Evolutionary conservation across 2,113 vertebrate species (phyloP).

Genomic region (Ondatra zibethicus): DNA sequence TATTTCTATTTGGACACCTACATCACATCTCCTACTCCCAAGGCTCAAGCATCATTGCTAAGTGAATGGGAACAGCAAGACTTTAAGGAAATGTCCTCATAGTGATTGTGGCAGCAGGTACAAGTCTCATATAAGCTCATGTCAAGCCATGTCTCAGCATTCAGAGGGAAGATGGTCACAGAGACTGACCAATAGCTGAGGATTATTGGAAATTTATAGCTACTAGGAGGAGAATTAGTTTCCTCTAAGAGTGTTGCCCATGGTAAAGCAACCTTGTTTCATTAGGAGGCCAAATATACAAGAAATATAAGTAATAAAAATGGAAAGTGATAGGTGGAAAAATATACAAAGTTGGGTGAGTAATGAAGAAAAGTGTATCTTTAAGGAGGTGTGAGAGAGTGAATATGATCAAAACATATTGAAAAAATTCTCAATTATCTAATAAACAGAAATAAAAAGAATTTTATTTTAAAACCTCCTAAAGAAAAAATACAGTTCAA

Average conservation of each 20-base stretch:
- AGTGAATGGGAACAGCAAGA: background rate
- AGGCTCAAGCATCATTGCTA: background rate
- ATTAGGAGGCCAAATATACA: background rate
- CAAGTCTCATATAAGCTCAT: background rate
- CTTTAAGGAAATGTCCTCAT: background rate
- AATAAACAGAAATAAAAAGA: background rate
- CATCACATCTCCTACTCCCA: background rate
- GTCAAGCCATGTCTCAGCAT: background rate
- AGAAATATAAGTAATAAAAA: background rate
- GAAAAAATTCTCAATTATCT: background rate
- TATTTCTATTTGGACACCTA: background rate
- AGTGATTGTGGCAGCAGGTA: background rate
- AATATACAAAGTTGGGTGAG: background rate
- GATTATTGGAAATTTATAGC: background rate
- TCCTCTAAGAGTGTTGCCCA: background rate
- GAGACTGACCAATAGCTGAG: background rate
- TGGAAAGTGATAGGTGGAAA: background rate
- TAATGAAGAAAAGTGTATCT: background rate
- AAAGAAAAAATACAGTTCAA: background rate
- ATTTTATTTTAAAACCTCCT: background rate
- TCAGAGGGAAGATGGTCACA: background rate
- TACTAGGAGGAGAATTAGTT: background rate
- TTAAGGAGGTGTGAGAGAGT: background rate
- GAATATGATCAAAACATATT: background rate
- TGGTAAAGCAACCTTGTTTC: background rate